These are phyloP conservation scores for Notolabrus celidotus DNA, from an alignment of 2,797 vertebrate species.

Conservation along the genomic window DNA sequence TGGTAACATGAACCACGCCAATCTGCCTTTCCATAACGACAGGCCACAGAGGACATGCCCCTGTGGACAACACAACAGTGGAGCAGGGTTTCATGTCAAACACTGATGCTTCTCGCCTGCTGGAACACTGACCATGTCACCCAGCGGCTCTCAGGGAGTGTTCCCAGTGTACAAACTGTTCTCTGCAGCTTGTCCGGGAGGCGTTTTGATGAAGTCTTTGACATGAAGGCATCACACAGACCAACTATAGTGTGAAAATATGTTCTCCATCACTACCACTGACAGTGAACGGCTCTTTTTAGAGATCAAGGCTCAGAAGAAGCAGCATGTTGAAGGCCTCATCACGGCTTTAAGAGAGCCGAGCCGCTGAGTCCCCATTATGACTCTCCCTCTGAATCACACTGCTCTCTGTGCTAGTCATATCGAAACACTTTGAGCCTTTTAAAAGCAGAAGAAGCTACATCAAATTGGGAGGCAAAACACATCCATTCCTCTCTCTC, in stretches of 20 bases:
- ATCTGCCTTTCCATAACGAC: conserved; percentile 38
- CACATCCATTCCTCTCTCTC: background rate
- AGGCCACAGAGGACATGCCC: conserved; percentile 60
- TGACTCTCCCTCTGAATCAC: conserved; percentile 42
- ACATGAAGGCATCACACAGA: conserved; percentile 31
- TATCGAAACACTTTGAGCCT: conserved; percentile 49
- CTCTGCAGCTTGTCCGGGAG: background rate
- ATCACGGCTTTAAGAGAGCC: conserved; percentile 38
- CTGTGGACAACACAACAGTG: conserved; percentile 51
- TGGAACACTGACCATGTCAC: conserved; percentile 35
- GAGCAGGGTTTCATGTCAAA: conserved; percentile 47
- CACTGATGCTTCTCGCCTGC: conserved; percentile 41
- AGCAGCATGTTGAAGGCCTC: conserved; percentile 38
- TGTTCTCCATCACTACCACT: conserved; percentile 5
- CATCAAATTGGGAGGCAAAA: conserved; percentile 42
- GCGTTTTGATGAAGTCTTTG: background rate
- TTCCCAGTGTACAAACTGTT: conserved; percentile 3
- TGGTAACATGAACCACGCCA: conserved; percentile 56
- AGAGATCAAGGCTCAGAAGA: conserved; percentile 54
- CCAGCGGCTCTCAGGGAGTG: conserved; percentile 28
- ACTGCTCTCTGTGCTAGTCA: conserved; percentile 37
- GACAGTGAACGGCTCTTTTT: conserved; percentile 31
- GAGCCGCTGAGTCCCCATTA: conserved; percentile 47
- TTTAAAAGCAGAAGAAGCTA: conserved; percentile 34
- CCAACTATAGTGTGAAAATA: conserved; percentile 22